Percentiles rank a stretch among this genome's conserved stretches.
Evolutionary conservation across 2,888 invertebrate species (phyloP).

Genomic region (Xanthia icteritia): DNA sequence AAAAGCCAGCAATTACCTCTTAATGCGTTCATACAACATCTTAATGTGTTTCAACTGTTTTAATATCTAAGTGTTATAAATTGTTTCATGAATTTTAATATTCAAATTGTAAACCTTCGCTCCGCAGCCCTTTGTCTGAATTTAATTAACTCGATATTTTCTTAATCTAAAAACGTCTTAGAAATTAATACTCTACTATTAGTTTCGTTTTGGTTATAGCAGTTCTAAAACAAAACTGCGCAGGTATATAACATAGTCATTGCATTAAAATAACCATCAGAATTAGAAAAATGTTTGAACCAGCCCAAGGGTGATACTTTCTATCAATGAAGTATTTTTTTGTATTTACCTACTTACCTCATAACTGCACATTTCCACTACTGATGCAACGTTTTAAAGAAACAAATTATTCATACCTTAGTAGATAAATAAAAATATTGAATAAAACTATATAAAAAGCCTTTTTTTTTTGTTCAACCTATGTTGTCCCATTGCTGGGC

Average conservation of each 20-base stretch:
- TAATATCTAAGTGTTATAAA: conserved; percentile 46
- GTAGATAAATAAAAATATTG: background rate
- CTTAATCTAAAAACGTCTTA: conserved; percentile 50
- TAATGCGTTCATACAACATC: conserved; percentile 44
- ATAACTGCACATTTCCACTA: background rate
- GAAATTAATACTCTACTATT: conserved; percentile 43
- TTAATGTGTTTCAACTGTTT: conserved; percentile 43
- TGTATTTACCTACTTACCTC: too few species aligned
- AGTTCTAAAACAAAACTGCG: conserved; percentile 4
- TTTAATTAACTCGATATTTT: conserved; percentile 53
- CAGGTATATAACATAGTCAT: too few species aligned
- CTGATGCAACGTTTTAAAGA: background rate
- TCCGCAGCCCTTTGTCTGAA: conserved; percentile 46
- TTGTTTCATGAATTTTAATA: conserved; percentile 55
- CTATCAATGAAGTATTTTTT: background rate
- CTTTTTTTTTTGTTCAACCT: background rate
- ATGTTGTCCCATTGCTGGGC: background rate
- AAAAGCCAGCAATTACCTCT: conserved; percentile 31
- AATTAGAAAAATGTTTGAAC: too few species aligned
- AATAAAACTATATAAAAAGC: too few species aligned
- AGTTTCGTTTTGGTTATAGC: conserved; percentile 33
- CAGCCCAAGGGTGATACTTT: background rate
- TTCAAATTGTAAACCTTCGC: conserved; percentile 42
- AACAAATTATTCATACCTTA: background rate
- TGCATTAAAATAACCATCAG: background rate